phyloP scores from a whole-genome alignment of 2,888 invertebrate species.

The Campopleginae sp. region DNA sequence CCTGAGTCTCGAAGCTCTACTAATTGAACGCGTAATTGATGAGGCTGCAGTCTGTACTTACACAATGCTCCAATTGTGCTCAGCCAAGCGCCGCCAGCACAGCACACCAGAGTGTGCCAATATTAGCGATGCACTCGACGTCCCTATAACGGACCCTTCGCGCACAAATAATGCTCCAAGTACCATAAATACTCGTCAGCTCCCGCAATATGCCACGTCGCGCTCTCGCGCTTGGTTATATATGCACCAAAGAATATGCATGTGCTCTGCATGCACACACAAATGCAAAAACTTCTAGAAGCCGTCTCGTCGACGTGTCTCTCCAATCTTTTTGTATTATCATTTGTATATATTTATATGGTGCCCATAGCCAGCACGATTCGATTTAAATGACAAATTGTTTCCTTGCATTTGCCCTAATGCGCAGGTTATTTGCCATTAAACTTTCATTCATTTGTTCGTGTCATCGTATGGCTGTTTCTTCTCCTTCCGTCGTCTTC shows the following conservation, averaged over 20 bases:
- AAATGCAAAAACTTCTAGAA: background rate
- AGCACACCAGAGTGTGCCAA: slow-evolving; percentile 73
- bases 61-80: slow-evolving; percentile 82
- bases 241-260: slow-evolving; percentile 64
- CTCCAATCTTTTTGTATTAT: slow-evolving; percentile 9
- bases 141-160: slow-evolving; percentile 77
- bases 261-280: slow-evolving; percentile 36
- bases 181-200: slow-evolving; percentile 80
- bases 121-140: slow-evolving; percentile 82
- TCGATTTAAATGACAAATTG: slow-evolving; percentile 69
- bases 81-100: slow-evolving; percentile 77
- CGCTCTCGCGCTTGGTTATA: slow-evolving; percentile 68
- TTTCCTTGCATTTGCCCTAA: slow-evolving; percentile 62
- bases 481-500: background rate
- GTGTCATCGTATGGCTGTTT: slow-evolving; percentile 14
- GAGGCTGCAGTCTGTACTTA: slow-evolving; percentile 81
- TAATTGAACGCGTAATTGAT: slow-evolving; percentile 81
- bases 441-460: slow-evolving; percentile 49
- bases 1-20: slow-evolving; percentile 70
- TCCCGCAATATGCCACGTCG: slow-evolving; percentile 77
- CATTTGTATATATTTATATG: background rate
- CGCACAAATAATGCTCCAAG: slow-evolving; percentile 81
- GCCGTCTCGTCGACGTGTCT: slow-evolving; percentile 46
- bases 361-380: slow-evolving; percentile 36
- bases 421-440: slow-evolving; percentile 56